These are phyloP conservation scores for Gobio gobio DNA, from an alignment of 2,113 vertebrate species.

Conservation along the genomic window DNA sequence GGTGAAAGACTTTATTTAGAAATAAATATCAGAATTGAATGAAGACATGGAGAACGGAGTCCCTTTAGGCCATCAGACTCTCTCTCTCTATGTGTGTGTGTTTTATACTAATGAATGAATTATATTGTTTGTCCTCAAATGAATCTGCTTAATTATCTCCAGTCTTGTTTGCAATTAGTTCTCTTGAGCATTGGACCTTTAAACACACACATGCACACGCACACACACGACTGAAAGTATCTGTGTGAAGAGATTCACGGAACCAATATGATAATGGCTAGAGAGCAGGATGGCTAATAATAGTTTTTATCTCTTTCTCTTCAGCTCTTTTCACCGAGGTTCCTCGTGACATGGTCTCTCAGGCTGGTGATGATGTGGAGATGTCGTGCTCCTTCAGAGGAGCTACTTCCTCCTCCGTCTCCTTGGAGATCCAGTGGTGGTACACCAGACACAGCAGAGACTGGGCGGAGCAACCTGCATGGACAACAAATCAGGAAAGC, in stretches of 20 bases:
- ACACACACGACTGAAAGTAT: neutral
- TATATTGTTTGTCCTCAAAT: slow-evolving; percentile 39
- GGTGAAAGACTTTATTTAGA: neutral
- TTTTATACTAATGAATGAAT: slow-evolving; percentile 20
- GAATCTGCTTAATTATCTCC: slow-evolving; percentile 37
- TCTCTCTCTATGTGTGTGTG: neutral
- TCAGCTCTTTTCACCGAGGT: slow-evolving; percentile 94
- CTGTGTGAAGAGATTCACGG: neutral
- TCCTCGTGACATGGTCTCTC: slow-evolving; percentile 87
- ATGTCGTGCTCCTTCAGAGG: slow-evolving; percentile 98
- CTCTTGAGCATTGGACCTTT: neutral
- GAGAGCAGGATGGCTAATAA: neutral
- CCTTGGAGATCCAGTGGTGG: slow-evolving; percentile 99
- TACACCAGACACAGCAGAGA: slow-evolving; percentile 84
- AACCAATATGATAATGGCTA: neutral
- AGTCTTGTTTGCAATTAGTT: slow-evolving; percentile 12
- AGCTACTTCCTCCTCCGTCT: slow-evolving; percentile 87
- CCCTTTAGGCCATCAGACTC: neutral
- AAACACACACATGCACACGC: neutral
- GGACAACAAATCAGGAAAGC: slow-evolving; percentile 82
- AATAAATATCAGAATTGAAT: neutral
- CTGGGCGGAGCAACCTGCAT: slow-evolving; percentile 81
- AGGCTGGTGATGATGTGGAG: slow-evolving; percentile 90
- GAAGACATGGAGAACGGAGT: neutral
- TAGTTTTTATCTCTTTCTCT: neutral